Conservation (phyloP, 1,140 invertebrate species). For the Listronotus oregonensis region DNA sequence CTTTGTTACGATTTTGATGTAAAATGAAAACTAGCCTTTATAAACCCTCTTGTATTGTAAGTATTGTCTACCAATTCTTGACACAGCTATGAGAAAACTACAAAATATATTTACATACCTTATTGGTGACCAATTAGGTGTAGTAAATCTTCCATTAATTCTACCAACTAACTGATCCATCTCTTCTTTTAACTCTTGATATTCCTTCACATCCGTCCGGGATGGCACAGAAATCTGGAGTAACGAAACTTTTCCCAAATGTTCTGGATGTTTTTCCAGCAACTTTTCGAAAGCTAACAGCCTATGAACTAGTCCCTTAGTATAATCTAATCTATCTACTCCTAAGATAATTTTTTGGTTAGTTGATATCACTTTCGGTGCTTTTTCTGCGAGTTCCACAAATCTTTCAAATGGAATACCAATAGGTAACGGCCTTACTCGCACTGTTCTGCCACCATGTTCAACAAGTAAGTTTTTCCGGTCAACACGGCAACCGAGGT, state of each 20-base stretch:
- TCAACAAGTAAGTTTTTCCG: constrained; percentile 85
- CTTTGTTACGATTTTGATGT: too few species aligned
- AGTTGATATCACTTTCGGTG: constrained; percentile 70
- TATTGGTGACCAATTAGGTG: constrained; percentile 89
- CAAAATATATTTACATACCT: too few species aligned
- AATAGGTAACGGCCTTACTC: constrained; percentile 81
- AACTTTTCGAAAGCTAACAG: constrained; percentile 83
- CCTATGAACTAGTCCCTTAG: constrained; percentile 86
- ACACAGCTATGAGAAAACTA: not conserved
- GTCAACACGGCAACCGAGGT: constrained; percentile 85
- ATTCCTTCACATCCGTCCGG: constrained; percentile 87
- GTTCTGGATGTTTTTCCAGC: constrained; percentile 83
- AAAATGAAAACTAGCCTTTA: too few species aligned
- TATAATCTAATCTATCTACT: constrained; percentile 89
- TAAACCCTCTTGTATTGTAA: too few species aligned
- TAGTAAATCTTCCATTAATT: constrained; percentile 86
- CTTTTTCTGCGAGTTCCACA: constrained; percentile 77
- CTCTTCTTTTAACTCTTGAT: constrained; percentile 88
- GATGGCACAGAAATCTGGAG: constrained; percentile 88
- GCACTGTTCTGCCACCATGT: constrained; percentile 81
- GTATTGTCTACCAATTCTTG: too few species aligned
- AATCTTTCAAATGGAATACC: constrained; percentile 88
- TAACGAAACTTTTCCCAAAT: constrained; percentile 80
- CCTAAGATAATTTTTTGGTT: constrained; percentile 83
- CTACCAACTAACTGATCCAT: constrained; percentile 87